Base-by-base conservation (phyloP, 2,888 invertebrate genomes). In the Stramonita haemastoma region DNA sequence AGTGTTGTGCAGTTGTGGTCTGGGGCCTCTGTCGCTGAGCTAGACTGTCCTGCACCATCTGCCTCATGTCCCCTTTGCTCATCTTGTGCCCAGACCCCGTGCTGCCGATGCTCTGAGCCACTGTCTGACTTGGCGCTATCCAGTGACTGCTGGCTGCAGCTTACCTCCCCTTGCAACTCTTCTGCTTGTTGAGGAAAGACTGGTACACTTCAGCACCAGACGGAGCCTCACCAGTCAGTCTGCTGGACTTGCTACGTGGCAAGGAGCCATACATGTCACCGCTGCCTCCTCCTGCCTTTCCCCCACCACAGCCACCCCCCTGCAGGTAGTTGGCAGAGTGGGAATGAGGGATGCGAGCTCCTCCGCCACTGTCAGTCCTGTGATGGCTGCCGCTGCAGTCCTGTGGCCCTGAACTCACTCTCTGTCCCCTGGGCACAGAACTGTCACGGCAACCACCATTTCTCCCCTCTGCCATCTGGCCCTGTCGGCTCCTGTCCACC, bases 211-310 rank as follows among this genome's bases (percentile, higher is more conserved):
- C 94, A 8, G 92, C 90, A 17, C 93, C 93, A 91, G 90, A 91
- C 87, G 89, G 92, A 29, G 90, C 90, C n/a, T 92, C 93, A 81
- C 89, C 92, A 91, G 87, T 91, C 90, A 87, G 91, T 89, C 91
- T 93, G 91, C 90, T 92, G 77, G 86, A 92, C 91, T 91, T 92
- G 91, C 93, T 92, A 66, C 94, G 89, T 13, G 94, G 94, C 79
- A 94, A 90, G 22, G 94, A 93, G 79, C 93, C 94, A 90, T 94
- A 94, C 88, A 93, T 90, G 90, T 94, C 94, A 22, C 60, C 85
- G 19, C 84, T 77, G 60, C 60, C 56, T 22, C 86, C 73, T 19
- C 70, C 81, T 70, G 56, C 77, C 29, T 73, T n/a, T 29, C 29
- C 73, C 73, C 56, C 36, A 29, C 57, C 79, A 15, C 60, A 2